phyloP scores from a whole-genome alignment of 1,140 invertebrate species.

The Scaptomyza graminum region DNA sequence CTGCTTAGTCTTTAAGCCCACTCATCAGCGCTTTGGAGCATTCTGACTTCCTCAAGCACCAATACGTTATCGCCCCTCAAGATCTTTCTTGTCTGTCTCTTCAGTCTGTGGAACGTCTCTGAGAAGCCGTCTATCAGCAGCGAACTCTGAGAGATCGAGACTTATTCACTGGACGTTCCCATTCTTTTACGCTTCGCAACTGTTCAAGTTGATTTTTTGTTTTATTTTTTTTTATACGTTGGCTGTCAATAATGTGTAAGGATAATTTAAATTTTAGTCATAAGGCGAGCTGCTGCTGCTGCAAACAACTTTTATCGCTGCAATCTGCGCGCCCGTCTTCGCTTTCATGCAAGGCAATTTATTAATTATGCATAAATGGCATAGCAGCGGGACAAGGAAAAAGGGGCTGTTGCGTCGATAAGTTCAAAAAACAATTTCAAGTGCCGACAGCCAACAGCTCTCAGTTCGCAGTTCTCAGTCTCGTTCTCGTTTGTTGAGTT shows the following conservation, averaged over 20 bases:
- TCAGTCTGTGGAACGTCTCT: background rate
- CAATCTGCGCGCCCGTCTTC: constrained; percentile 55
- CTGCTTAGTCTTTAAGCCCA: constrained; percentile 41
- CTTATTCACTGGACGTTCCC: constrained; percentile 27
- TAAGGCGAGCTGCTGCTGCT: background rate
- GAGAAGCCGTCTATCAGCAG: constrained; percentile 41
- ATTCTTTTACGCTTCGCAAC: constrained; percentile 55
- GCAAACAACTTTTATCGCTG: constrained; percentile 58
- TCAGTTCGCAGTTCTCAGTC: constrained; percentile 12
- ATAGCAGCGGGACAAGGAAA: constrained; percentile 12
- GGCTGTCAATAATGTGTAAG: constrained; percentile 58
- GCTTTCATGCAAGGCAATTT: constrained; percentile 71
- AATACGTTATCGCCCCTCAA: constrained; percentile 55
- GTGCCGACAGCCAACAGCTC: constrained; percentile 57
- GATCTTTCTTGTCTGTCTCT: constrained; percentile 40
- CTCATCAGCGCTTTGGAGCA: constrained; percentile 37
- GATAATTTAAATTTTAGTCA: constrained; percentile 59
- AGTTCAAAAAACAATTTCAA: constrained; percentile 74
- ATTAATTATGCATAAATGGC: constrained; percentile 81
- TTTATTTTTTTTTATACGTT: background rate
- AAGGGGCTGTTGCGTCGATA: constrained; percentile 38
- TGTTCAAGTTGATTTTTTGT: constrained; percentile 18
- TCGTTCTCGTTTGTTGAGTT: constrained; percentile 20
- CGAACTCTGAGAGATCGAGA: constrained; percentile 5
- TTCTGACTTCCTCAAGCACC: constrained; percentile 53